These are phyloP conservation scores for Cetoscarus ocellatus DNA, from an alignment of 2,797 vertebrate genomes.

Conservation along the genomic window DNA sequence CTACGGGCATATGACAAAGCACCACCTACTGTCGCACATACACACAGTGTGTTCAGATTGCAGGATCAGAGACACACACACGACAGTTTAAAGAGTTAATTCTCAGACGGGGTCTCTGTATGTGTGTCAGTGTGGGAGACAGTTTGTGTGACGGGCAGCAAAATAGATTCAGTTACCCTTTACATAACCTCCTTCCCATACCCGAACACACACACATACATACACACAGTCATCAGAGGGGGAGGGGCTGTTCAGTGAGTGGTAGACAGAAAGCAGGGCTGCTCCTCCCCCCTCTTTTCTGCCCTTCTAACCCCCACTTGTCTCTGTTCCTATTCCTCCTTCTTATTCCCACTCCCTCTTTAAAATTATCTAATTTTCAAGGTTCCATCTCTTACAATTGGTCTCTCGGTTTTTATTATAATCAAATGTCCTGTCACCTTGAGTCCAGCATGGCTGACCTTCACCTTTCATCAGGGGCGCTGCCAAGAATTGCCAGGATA, in stretches of 20 bases:
- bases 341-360: slow-evolving; percentile 18
- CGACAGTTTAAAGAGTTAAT: slow-evolving; percentile 45
- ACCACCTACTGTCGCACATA: slow-evolving; percentile 69
- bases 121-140: slow-evolving; percentile 30
- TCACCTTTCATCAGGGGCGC: background rate
- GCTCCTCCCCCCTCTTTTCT: slow-evolving; percentile 45
- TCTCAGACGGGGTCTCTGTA: slow-evolving; percentile 46
- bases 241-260: slow-evolving; percentile 58
- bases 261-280: slow-evolving; percentile 47
- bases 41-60: slow-evolving; percentile 37
- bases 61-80: slow-evolving; percentile 28
- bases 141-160: slow-evolving; percentile 61
- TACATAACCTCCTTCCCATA: slow-evolving; percentile 81
- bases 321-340: background rate
- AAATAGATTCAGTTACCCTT: slow-evolving; percentile 82
- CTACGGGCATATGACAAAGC: slow-evolving; percentile 60
- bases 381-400: background rate
- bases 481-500: no score
- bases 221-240: slow-evolving; percentile 50
- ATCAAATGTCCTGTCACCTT: background rate
- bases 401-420: background rate
- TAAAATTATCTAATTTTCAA: slow-evolving; percentile 14
- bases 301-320: slow-evolving; percentile 34
- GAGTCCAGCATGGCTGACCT: background rate
- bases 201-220: slow-evolving; percentile 50